phyloP scores from a whole-genome alignment of 2,113 vertebrate genomes.

The Chauna torquata region DNA sequence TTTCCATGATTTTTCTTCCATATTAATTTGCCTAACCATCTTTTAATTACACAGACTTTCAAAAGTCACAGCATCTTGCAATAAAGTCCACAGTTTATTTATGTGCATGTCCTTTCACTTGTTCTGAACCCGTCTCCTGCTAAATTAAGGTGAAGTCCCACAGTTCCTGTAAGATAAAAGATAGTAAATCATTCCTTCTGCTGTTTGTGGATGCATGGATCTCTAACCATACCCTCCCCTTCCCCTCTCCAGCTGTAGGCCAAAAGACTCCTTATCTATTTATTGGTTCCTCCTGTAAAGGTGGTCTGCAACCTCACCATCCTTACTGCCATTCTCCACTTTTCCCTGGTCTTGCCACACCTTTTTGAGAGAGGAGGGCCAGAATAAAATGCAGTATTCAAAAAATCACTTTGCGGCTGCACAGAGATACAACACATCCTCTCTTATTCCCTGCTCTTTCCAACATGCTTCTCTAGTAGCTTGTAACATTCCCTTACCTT shows the following conservation, averaged over 20 bases:
- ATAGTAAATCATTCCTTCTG: neutral
- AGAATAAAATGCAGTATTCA: neutral
- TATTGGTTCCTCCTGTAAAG: neutral
- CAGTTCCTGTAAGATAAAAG: neutral
- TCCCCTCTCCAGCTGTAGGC: neutral
- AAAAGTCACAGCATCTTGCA: neutral
- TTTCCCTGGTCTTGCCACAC: neutral
- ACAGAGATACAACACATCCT: neutral
- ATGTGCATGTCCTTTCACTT: neutral
- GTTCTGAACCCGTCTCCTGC: neutral
- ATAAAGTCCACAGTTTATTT: neutral
- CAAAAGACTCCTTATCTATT: neutral
- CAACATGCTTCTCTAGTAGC: neutral
- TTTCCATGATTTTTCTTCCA: neutral
- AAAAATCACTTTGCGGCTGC: neutral
- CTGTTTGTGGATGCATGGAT: neutral
- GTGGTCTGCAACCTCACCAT: neutral
- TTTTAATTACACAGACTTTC: neutral
- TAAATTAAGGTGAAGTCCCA: neutral
- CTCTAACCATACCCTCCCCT: neutral
- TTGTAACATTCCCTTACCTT: neutral
- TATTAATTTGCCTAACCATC: neutral
- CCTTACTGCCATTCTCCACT: neutral
- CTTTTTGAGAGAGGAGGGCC: neutral
- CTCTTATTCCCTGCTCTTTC: neutral